Conservation (phyloP, 2,113 vertebrate genomes). For the Mellivora capensis region DNA sequence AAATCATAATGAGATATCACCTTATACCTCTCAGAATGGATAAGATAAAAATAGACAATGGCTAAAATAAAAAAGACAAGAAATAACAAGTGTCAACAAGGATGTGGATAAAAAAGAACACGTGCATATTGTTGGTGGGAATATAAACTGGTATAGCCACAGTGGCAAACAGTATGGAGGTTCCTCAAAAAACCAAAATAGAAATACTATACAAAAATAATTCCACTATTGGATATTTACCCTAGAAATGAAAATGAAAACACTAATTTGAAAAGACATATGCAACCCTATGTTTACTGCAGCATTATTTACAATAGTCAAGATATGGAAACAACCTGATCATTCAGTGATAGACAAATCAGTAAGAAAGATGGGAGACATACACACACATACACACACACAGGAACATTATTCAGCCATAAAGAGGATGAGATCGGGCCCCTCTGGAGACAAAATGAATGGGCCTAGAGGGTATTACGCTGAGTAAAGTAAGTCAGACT, state of each 20-base stretch:
- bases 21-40: neutral
- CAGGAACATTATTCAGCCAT: neutral
- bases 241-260: neutral
- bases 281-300: neutral
- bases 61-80: neutral
- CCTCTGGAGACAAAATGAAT: neutral
- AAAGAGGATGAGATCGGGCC: neutral
- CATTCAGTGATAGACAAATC: neutral
- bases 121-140: neutral
- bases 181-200: neutral
- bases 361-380: neutral
- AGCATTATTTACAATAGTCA: neutral
- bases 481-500: neutral
- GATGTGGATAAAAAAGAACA: neutral
- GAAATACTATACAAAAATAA: neutral
- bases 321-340: neutral
- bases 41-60: neutral
- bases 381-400: neutral
- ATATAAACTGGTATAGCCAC: neutral
- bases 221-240: neutral
- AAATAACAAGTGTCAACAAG: neutral
- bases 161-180: neutral
- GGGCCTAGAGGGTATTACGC: neutral
- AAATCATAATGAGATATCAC: neutral
- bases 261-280: neutral